Evolutionary conservation across 2,888 invertebrate species (phyloP), one percentile per base, ranked within the genome.

Genomic region (Mythimna vitellina): DNA sequence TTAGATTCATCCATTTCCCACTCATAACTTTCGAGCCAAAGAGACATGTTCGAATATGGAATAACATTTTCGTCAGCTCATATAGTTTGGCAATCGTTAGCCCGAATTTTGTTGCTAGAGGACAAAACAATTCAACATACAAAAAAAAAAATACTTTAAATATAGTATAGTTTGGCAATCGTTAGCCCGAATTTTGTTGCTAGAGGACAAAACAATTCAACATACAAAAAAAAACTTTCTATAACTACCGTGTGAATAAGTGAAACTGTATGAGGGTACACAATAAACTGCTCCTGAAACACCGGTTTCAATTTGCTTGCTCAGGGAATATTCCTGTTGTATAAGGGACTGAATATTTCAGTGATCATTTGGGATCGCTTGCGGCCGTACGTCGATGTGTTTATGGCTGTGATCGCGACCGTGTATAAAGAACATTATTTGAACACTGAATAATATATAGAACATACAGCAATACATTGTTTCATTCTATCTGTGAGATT

Each of bases 301-400:
- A 61, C n/a, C 1, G 25, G 42, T 80, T 66, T 61, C 51, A 79
- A 80, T 73, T 79, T 64, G 53, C 60, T 20, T 29, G 29, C 53
- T 20, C 29, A 25, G 25, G n/a, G 25, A 25, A 61, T 17, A 38
- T 0, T 10, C 42, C 25, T 14, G 14, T 49, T 29, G 54, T 22
- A 69, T 64, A 51, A 42, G 57, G 42, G 60, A 5, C 17, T 77
- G 51, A 78, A 80, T 80, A 78, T 80, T 78, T 74, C 22, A 80
- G 80, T 61, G 32, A 54, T 57, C 25, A 42, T 64, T 80, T 49
- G 66, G 70, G 76, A 57, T 22, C 35, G 38, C 49, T 70, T 61
- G 62, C 35, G 60, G 25, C 12, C n/a, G 3, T 49, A 57, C 56
- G 56, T 8, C 57, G 22, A 51, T 63, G 29, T 51, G 53, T 68